Percentiles rank a stretch among this genome's conserved stretches.
phyloP scores from a whole-genome alignment of 2,888 invertebrate species.

The Hypercompe scribonia region DNA sequence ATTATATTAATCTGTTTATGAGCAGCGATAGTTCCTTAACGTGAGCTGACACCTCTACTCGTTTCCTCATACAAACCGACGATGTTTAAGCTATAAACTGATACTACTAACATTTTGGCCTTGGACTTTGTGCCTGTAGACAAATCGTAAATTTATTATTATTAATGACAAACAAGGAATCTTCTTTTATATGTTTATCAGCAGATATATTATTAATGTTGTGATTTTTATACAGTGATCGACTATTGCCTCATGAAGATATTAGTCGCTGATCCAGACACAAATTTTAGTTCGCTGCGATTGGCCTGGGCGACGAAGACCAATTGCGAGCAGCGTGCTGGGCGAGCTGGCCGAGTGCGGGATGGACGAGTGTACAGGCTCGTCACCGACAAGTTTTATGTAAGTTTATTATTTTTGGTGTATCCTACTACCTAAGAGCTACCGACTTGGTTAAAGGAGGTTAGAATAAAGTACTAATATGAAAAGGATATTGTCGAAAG shows the following conservation, averaged over 20 bases:
- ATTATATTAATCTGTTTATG: too few relatives aligned
- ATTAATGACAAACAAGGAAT: too few relatives aligned
- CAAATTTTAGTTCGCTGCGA: constrained; percentile 92
- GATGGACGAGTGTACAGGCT: constrained; percentile 95
- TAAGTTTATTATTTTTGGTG: constrained; percentile 47
- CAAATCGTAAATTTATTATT: too few relatives aligned
- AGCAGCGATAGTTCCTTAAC: too few relatives aligned
- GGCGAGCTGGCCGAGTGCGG: constrained; percentile 95
- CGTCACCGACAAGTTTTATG: constrained; percentile 89
- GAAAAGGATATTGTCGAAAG: too few relatives aligned
- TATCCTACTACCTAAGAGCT: neutral
- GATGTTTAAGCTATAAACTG: neutral
- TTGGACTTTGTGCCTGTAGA: neutral
- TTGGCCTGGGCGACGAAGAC: constrained; percentile 95
- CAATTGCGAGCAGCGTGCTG: constrained; percentile 95
- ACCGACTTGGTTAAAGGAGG: too few relatives aligned
- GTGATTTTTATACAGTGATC: constrained; percentile 88
- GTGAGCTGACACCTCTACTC: neutral
- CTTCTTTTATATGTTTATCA: neutral
- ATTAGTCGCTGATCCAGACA: constrained; percentile 90
- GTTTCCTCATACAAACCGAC: neutral
- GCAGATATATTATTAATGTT: neutral
- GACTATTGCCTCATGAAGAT: constrained; percentile 97
- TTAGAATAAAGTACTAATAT: too few relatives aligned
- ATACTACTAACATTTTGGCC: neutral